These are phyloP conservation scores for Ivindomyrus marchei DNA, from an alignment of 2,113 vertebrate species.

Conservation along the genomic window DNA sequence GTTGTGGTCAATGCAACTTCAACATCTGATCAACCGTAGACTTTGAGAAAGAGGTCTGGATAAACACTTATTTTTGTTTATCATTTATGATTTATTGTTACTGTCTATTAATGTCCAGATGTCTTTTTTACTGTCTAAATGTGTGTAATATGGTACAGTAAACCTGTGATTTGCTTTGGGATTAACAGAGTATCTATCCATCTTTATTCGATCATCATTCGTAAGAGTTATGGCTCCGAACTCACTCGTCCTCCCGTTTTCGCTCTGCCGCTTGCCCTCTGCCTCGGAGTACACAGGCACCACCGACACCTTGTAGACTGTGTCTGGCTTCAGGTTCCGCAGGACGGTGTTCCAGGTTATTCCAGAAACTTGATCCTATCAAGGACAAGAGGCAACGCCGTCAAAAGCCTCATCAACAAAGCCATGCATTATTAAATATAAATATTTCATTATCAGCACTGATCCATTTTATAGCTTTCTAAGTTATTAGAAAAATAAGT, in stretches of 20 bases:
- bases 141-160: neutral
- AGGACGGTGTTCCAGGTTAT: conserved; percentile 67
- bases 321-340: conserved; percentile 53
- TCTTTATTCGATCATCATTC: neutral
- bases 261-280: conserved; percentile 75
- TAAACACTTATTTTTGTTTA: neutral
- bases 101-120: neutral
- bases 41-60: neutral
- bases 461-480: too few species aligned
- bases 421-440: neutral
- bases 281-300: conserved; percentile 71
- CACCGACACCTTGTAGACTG: conserved; percentile 53
- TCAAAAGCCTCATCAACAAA: neutral
- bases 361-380: conserved; percentile 81
- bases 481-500: neutral
- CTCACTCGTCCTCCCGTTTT: conserved; percentile 85
- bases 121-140: neutral
- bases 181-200: neutral
- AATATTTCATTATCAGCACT: neutral
- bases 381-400: neutral
- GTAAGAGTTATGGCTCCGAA: conserved; percentile 11
- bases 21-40: neutral
- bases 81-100: neutral
- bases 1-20: neutral
- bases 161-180: neutral